Evolutionary conservation across 2,113 vertebrate species (phyloP).

Genomic region (Chaenogobius annularis): DNA sequence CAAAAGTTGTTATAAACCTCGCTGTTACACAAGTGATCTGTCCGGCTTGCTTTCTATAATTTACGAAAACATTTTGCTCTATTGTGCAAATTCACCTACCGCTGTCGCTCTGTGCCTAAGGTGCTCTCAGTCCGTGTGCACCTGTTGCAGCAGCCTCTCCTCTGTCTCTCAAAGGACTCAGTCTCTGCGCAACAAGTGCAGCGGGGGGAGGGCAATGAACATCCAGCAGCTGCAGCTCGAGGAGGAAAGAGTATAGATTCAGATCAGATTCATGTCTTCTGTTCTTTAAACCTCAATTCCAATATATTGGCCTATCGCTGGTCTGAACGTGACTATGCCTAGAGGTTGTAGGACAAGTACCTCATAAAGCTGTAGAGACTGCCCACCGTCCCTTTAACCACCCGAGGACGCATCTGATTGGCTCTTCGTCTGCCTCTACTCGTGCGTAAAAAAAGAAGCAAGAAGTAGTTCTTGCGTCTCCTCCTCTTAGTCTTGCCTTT

Average conservation of each 20-base stretch:
- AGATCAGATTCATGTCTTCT: conserved; percentile 28
- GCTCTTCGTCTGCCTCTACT: conserved; percentile 19
- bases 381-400: conserved; percentile 62
- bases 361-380: conserved; percentile 53
- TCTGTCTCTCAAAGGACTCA: conserved; percentile 55
- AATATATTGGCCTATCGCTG: conserved; percentile 3
- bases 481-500: conserved; percentile 18
- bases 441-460: background rate
- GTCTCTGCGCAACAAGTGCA: conserved; percentile 71
- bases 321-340: conserved; percentile 28
- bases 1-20: background rate
- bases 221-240: conserved; percentile 31
- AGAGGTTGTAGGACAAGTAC: conserved; percentile 40
- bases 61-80: background rate
- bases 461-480: background rate
- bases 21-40: background rate
- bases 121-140: conserved; percentile 55
- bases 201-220: conserved; percentile 38
- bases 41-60: background rate
- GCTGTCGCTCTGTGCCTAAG: conserved; percentile 25
- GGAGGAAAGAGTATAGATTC: background rate
- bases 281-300: background rate
- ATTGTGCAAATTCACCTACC: conserved; percentile 26
- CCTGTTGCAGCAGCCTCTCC: conserved; percentile 68
- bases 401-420: conserved; percentile 55